Evolutionary conservation across 2,113 vertebrate species (phyloP).

Genomic region (Trichomycterus rosablanca): DNA sequence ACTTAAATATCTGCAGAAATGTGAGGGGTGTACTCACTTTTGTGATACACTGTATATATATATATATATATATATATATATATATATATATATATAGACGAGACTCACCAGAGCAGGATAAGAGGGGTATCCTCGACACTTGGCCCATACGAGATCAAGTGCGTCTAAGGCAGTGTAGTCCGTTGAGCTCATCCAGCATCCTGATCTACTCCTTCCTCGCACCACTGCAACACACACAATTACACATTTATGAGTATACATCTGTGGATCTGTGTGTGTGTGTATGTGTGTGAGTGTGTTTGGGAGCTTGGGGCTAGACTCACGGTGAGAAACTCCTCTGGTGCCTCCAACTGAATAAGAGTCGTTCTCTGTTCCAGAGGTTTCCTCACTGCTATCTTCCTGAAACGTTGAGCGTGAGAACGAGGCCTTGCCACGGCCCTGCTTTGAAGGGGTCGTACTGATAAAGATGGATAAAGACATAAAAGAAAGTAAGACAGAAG

Average conservation of each 20-base stretch:
- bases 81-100: no score
- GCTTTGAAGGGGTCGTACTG: slow-evolving; percentile 95
- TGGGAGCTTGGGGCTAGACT: slow-evolving; percentile 53
- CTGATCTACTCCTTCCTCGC: slow-evolving; percentile 77
- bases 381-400: slow-evolving; percentile 97
- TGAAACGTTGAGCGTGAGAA: slow-evolving; percentile 91
- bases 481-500: no score
- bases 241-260: slow-evolving; percentile 13
- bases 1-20: no score
- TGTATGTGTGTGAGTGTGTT: background rate
- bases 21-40: no score
- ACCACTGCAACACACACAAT: slow-evolving; percentile 71
- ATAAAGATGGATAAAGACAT: slow-evolving; percentile 8
- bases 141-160: slow-evolving; percentile 96
- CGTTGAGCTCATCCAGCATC: slow-evolving; percentile 89
- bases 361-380: slow-evolving; percentile 93
- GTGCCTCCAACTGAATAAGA: slow-evolving; percentile 90
- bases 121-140: slow-evolving; percentile 95
- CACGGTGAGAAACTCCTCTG: slow-evolving; percentile 86
- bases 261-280: background rate
- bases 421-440: slow-evolving; percentile 89
- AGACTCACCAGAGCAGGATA: slow-evolving; percentile 90
- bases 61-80: no score
- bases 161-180: slow-evolving; percentile 91
- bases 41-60: no score